Base-by-base conservation (phyloP, 1,140 invertebrate species). In the Geopemphigus sp. region DNA sequence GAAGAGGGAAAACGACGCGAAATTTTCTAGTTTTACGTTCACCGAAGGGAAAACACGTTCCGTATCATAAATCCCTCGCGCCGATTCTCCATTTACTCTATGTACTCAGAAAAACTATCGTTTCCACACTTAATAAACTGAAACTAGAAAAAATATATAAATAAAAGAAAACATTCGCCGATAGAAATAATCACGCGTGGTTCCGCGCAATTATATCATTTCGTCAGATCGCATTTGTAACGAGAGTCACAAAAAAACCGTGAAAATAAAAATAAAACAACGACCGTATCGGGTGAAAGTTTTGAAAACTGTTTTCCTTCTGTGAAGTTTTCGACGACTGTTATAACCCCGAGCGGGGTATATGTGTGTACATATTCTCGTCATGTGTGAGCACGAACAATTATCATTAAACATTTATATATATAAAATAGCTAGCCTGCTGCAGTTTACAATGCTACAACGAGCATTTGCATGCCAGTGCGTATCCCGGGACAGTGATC, bases 321-420 rank as follows among this genome's bases (percentile, higher is more conserved):
- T 12, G 6, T 70, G 45, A 53, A 70, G 66, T 70, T 70, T 26
- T 24, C 66, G 66, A 50, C 15, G 15, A 29, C 5, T n/a, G 39
- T 22, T n/a, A n/a, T n/a, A n/a, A n/a, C n/a, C n/a, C n/a, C n/a
- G n/a, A n/a, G n/a, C n/a, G n/a, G n/a, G n/a, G n/a, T n/a, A n/a
- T n/a, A n/a, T n/a, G 32, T 47, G 50, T 53, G 50, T 53, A 53
- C 2, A 15, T 53, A 15, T 15, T 12, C 50, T 53, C 50, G 26
- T 63, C 8, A 17, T 22, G 32, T 24, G 47, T 70, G 45, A 5
- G n/a, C 66, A 53, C 66, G 66, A 53, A 70, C 47, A 70, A 70
- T 70, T 70, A 70, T 70, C 47, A 70, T 70, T 68, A 68, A 47
- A n/a, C n/a, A n/a, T n/a, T n/a, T n/a, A n/a, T n/a, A n/a, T n/a